Conservation (phyloP, 1,140 invertebrate genomes). For the Atta texana region DNA sequence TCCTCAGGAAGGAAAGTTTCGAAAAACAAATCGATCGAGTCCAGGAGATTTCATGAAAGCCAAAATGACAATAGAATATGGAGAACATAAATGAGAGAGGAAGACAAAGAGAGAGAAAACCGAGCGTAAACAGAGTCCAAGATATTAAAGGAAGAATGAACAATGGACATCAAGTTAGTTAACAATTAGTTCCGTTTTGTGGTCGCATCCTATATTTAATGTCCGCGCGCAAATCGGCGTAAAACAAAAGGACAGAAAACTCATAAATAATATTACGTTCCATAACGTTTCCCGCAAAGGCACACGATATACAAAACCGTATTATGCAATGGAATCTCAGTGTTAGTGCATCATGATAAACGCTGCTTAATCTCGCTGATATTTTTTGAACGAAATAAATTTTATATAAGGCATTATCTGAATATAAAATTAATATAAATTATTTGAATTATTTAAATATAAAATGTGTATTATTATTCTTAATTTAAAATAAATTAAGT, state of each 20-base stretch:
- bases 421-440: neutral
- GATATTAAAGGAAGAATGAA: constrained; percentile 44
- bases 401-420: neutral
- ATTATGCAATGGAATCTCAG: constrained; percentile 1
- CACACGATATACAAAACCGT: neutral
- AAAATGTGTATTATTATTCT: neutral
- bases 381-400: neutral
- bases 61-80: constrained; percentile 33
- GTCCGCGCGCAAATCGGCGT: neutral
- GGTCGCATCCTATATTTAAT: constrained; percentile 44
- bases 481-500: neutral
- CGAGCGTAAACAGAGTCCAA: constrained; percentile 49
- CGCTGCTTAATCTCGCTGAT: neutral
- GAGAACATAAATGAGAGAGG: constrained; percentile 11
- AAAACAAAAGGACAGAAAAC: constrained; percentile 59
- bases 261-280: constrained; percentile 66
- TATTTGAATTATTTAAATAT: neutral
- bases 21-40: neutral
- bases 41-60: constrained; percentile 2
- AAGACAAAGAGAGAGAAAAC: neutral
- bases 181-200: constrained; percentile 71
- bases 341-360: constrained; percentile 4
- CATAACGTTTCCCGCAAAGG: constrained; percentile 20
- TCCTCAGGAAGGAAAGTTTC: neutral
- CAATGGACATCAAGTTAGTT: constrained; percentile 66